Conservation (phyloP, 2,113 vertebrate species). For the Clarias magur region DNA sequence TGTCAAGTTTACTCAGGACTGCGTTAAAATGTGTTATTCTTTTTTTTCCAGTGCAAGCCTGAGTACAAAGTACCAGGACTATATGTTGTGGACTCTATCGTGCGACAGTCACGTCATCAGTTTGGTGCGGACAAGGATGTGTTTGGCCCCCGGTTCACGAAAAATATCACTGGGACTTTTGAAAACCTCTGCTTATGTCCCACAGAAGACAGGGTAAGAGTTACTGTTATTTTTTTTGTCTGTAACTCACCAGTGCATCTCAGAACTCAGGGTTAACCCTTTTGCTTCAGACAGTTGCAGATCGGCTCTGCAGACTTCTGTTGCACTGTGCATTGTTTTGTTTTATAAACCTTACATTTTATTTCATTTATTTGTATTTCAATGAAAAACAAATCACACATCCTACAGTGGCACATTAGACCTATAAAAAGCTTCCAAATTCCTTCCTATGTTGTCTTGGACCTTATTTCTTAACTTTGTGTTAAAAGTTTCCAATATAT, state of each 20-base stretch:
- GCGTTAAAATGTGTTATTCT: not conserved
- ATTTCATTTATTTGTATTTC: not conserved
- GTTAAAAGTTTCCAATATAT: not conserved
- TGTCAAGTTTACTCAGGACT: not conserved
- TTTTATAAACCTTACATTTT: not conserved
- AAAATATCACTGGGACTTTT: constrained; percentile 97
- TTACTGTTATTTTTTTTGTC: not conserved
- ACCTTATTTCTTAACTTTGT: not conserved
- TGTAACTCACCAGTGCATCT: not conserved
- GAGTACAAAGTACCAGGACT: constrained; percentile 97
- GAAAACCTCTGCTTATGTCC: constrained; percentile 98
- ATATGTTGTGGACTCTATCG: constrained; percentile 98
- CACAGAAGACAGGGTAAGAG: constrained; percentile 90
- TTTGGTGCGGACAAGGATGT: constrained; percentile 98
- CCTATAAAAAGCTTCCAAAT: not conserved
- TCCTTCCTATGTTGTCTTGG: not conserved
- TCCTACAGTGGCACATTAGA: not conserved
- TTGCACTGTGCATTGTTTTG: not conserved
- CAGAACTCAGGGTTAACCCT: not conserved
- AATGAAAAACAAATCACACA: not conserved
- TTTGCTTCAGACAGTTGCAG: not conserved
- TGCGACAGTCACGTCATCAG: constrained; percentile 96
- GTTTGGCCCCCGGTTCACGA: constrained; percentile 96
- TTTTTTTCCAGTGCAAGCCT: constrained; percentile 84
- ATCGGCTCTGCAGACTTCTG: not conserved